Evolutionary conservation across 2,797 vertebrate species (phyloP), one percentile per base, ranked within the genome.

Genomic region (Choloepus didactylus): DNA sequence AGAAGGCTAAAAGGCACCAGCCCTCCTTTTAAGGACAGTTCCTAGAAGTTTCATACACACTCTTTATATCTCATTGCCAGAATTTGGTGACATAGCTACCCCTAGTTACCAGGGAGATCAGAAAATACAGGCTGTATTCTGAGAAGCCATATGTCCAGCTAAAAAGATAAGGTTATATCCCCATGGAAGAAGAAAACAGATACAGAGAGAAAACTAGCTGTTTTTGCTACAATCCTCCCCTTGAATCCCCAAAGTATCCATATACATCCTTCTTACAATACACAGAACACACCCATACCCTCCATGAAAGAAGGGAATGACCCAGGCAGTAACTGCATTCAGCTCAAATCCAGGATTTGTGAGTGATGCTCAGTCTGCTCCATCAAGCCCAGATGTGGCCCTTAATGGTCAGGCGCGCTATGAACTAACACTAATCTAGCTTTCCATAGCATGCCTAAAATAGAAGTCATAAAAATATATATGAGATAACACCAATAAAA

Each of bases 381-480:
- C 38, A 25, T 38, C 18, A 69, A 60, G 49, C 25, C 75, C 64
- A 69, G 66, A 59, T 16, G 19, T 6, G 75, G 67, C 41, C 69
- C 14, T 59, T 31, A 38, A 79, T 3, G 8, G 31, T 75, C 91
- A 93, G 21, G 15, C 31, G 38, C 69, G 35, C 64, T 35, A 41
- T 6, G 56, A 0, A 3, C 27, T 69, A 72, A 66, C 1, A 38
- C 12, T 46, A 59, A 83, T 12, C 49, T 84, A n/a, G 62, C 59
- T 79, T 80, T 60, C 93, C 25, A 77, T 72, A 46, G 77, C 46
- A 38, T 9, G 27, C n/a, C 62, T 66, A 66, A 84, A 91, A 87
- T 82, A 46, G 88, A 75, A 95, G 67, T 44, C 7, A 27, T 41
- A 85, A 29, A 59, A 31, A 85, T 35, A 93, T 35, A 92, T 87